These are phyloP conservation scores for Numenius arquata DNA, from an alignment of 2,113 vertebrate species.

Conservation along the genomic window DNA sequence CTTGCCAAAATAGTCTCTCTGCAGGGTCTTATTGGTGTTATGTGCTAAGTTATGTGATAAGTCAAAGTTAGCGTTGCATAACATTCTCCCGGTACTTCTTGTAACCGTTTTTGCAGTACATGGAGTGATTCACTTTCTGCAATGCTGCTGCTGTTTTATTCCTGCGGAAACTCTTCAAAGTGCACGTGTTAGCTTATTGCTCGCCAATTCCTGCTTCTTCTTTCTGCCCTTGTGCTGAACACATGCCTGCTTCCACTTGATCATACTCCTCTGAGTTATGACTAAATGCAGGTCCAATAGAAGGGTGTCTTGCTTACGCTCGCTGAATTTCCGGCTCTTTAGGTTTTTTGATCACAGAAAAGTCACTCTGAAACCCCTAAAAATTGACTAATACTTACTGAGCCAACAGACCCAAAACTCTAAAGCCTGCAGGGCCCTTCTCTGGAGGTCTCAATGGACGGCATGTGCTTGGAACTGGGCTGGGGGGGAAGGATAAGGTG, in stretches of 20 bases:
- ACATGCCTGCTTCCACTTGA: neutral
- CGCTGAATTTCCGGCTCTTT: neutral
- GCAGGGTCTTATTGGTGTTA: constrained; percentile 35
- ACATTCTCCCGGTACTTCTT: constrained; percentile 15
- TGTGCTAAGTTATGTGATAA: constrained; percentile 51
- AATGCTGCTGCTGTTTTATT: neutral
- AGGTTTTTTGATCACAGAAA: neutral
- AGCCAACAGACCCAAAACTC: neutral
- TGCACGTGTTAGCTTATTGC: neutral
- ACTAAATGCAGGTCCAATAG: neutral
- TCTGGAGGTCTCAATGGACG: neutral
- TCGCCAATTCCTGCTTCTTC: neutral
- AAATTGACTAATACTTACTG: neutral
- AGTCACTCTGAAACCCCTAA: neutral
- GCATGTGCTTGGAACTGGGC: neutral
- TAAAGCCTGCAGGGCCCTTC: neutral
- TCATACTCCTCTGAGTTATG: neutral
- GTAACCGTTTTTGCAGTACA: neutral
- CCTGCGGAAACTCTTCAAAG: neutral
- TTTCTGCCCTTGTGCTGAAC: neutral
- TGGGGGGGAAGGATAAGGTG: neutral
- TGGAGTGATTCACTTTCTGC: neutral
- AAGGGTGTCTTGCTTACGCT: neutral
- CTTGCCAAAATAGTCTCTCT: constrained; percentile 57
- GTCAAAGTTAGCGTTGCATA: constrained; percentile 63